Conservation (phyloP, 1,140 invertebrate species). For the Thrips palmi region DNA sequence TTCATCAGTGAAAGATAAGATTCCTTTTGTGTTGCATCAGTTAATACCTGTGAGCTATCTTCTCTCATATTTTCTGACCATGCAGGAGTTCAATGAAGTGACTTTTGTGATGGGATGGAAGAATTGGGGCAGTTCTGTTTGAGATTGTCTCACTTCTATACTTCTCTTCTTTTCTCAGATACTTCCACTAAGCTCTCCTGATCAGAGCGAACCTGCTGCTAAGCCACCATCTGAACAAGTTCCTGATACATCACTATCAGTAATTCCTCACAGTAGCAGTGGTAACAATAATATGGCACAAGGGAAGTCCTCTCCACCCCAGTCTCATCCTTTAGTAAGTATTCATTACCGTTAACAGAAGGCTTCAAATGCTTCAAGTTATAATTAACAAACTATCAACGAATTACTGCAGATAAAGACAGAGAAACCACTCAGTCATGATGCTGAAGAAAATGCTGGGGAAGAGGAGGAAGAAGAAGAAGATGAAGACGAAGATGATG, state of each 20-base stretch:
- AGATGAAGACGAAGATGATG: conserved; percentile 11
- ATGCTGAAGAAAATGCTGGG: conserved; percentile 12
- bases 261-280: not conserved
- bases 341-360: too few species aligned
- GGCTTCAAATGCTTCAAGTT: too few species aligned
- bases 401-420: too few species aligned
- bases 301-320: conserved; percentile 14
- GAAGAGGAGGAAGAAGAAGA: not conserved
- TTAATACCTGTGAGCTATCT: conserved; percentile 6
- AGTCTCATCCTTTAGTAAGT: too few species aligned
- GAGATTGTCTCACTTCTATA: conserved; percentile 9
- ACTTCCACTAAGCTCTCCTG: conserved; percentile 11
- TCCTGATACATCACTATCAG: not conserved
- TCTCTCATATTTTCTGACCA: not conserved
- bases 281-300: conserved; percentile 10
- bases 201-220: conserved; percentile 8
- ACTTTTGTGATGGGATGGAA: conserved; percentile 8
- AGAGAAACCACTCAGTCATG: conserved; percentile 15
- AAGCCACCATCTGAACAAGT: conserved; percentile 8
- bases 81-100: conserved; percentile 2
- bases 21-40: not conserved
- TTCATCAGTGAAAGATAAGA: not conserved
- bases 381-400: too few species aligned
- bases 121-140: conserved; percentile 6
- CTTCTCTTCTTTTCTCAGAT: conserved; percentile 11